phyloP scores from a whole-genome alignment of 2,888 invertebrate genomes.

The Parnassius smintheus region DNA sequence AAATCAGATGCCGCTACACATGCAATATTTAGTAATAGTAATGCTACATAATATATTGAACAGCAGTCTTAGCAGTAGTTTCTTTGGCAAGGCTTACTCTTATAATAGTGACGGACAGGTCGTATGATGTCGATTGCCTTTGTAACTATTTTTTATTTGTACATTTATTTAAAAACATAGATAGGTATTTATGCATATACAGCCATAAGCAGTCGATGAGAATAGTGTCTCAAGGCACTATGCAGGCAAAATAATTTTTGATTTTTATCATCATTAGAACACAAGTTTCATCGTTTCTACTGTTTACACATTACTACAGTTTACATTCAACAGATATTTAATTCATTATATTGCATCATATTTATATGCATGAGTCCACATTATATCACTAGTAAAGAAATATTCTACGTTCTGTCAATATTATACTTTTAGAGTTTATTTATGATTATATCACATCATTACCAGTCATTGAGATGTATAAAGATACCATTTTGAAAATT shows the following conservation, averaged over 20 bases:
- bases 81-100: background rate
- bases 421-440: too few relatives aligned
- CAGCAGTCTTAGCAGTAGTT: conserved; percentile 1
- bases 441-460: background rate
- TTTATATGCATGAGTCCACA: too few relatives aligned
- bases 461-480: conserved; percentile 14
- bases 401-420: too few relatives aligned
- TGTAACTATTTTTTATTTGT: background rate
- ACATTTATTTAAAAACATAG: too few relatives aligned
- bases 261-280: background rate
- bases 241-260: too few relatives aligned
- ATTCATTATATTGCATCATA: too few relatives aligned
- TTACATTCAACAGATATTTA: background rate
- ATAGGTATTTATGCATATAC: too few relatives aligned
- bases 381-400: too few relatives aligned
- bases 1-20: conserved; percentile 6
- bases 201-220: too few relatives aligned
- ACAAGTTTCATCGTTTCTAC: too few relatives aligned
- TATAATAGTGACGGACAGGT: background rate
- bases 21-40: conserved; percentile 13
- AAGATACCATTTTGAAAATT: background rate
- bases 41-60: background rate
- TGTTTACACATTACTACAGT: background rate
- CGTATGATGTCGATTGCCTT: background rate
- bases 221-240: too few relatives aligned